Percentiles rank a stretch among this genome's conserved stretches.
phyloP scores from a whole-genome alignment of 2,888 invertebrate genomes.

The Amiota minor region DNA sequence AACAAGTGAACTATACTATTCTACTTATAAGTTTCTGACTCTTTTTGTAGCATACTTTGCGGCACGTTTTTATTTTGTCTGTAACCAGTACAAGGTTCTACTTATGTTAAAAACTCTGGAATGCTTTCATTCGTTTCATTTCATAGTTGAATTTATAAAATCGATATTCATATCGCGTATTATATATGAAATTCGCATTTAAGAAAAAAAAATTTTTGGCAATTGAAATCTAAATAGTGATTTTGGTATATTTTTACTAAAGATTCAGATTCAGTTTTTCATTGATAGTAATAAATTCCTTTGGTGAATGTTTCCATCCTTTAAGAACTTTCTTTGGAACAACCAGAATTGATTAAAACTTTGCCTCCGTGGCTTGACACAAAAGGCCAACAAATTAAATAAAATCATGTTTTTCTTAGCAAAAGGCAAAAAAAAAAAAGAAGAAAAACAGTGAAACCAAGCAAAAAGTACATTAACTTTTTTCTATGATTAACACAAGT shows the following conservation, averaged over 20 bases:
- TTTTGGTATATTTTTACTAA: no score
- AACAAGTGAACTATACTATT: not conserved
- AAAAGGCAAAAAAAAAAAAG: slow-evolving; percentile 13
- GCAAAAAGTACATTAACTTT: no score
- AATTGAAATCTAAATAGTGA: no score
- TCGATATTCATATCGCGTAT: no score
- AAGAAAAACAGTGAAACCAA: not conserved
- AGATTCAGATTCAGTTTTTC: no score
- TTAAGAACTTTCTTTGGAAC: no score
- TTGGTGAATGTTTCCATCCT: no score
- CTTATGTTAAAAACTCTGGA: not conserved
- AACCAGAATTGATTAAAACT: slow-evolving; percentile 46
- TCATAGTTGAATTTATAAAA: no score
- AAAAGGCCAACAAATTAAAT: slow-evolving; percentile 5
- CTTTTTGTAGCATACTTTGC: slow-evolving; percentile 17
- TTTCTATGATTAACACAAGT: not conserved
- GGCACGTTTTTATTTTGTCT: slow-evolving; percentile 1
- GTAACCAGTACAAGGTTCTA: slow-evolving; percentile 7
- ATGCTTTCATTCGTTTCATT: no score
- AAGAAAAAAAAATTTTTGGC: no score
- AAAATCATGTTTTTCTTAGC: not conserved
- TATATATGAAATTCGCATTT: no score
- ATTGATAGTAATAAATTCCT: no score
- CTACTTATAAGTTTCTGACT: slow-evolving; percentile 23
- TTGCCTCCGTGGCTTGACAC: slow-evolving; percentile 28